Evolutionary conservation across 2,888 invertebrate species (phyloP).

Genomic region (Lissonota sp.): DNA sequence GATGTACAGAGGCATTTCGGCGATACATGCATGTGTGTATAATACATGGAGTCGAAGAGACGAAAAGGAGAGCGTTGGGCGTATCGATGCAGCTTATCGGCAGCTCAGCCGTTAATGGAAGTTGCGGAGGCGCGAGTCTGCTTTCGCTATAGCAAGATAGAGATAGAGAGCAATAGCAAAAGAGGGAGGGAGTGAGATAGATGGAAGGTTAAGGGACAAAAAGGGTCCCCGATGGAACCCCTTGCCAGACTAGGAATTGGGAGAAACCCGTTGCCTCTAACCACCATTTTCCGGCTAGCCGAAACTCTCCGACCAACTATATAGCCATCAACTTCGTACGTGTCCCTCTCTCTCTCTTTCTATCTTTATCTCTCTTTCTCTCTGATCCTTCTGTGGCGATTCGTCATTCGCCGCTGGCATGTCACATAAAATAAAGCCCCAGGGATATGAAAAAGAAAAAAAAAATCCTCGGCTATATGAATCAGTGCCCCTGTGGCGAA

Average conservation of each 20-base stretch:
- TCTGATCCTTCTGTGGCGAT: slow-evolving; percentile 62
- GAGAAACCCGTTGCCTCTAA: slow-evolving; percentile 52
- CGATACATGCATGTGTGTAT: slow-evolving; percentile 28
- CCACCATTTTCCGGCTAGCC: slow-evolving; percentile 63
- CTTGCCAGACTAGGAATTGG: slow-evolving; percentile 41
- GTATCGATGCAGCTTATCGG: slow-evolving; percentile 79
- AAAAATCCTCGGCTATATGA: slow-evolving; percentile 54
- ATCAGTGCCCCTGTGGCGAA: slow-evolving; percentile 62
- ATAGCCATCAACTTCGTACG: slow-evolving; percentile 2
- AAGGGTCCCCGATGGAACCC: slow-evolving; percentile 66
- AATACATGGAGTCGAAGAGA: slow-evolving; percentile 32
- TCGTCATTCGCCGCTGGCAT: slow-evolving; percentile 65
- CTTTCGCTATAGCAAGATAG: slow-evolving; percentile 20
- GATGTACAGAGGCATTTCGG: slow-evolving; percentile 38
- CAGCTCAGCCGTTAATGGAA: slow-evolving; percentile 79
- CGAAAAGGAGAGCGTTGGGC: slow-evolving; percentile 58
- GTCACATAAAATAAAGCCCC: slow-evolving; percentile 66
- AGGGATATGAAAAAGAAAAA: slow-evolving; percentile 57
- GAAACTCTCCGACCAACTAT: slow-evolving; percentile 56
- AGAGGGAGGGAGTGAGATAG: slow-evolving; percentile 23
- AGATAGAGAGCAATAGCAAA: slow-evolving; percentile 8
- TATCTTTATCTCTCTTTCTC: slow-evolving; percentile 7
- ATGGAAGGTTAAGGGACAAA: slow-evolving; percentile 70
- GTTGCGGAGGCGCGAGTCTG: slow-evolving; percentile 68
- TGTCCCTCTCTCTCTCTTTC: slow-evolving; percentile 19